Evolutionary conservation across 1,140 invertebrate genomes (phyloP), one percentile per base, ranked within the genome.

Genomic region (Halictus rubicundus): DNA sequence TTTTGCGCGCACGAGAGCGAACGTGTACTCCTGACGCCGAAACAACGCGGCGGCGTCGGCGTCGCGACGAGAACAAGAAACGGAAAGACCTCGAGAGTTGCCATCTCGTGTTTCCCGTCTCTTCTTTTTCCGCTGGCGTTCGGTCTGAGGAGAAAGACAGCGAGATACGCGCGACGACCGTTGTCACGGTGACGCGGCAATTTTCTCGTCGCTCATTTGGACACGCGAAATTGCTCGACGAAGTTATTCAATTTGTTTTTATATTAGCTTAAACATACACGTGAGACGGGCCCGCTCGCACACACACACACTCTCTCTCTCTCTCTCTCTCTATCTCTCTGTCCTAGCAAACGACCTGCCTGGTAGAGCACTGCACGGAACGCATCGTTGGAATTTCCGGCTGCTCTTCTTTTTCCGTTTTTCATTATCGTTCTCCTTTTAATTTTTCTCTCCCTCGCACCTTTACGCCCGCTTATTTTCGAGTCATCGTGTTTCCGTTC

Each of bases 151-250:
- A n/a, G 60, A 61, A n/a, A 42, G 5, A 10, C 2, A 39, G 21
- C 21, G 14, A 54, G 14, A 16, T 12, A 46, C 37, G n/a, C 42
- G 49, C 7, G 27, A 16, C 54, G 54, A 10, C 7, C 10, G 46
- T n/a, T 71, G 27, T 42, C 39, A 68, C 65, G 37, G 49, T 27
- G 64, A 42, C 57, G 64, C 64, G 32, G 75, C 72, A 84, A 81
- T 84, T 81, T 81, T 84, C 78, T 49, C 72, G 52, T 21, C 42
- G 27, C 72, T 64, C 72, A 64, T 80, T 68, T 46, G 46, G 49
- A 68, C 52, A 39, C 21, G 37, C 19, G 39, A 23, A 77, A 68
- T 63, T 71, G 37, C 19, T 32, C n/a, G 49, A 73, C 69, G 16
- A 79, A 72, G 49, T 59, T 78, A 63, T 79, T 79, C 69, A 66